Base-by-base conservation (phyloP, 2,113 vertebrate species). In the Epinephelus cyanopodus region DNA sequence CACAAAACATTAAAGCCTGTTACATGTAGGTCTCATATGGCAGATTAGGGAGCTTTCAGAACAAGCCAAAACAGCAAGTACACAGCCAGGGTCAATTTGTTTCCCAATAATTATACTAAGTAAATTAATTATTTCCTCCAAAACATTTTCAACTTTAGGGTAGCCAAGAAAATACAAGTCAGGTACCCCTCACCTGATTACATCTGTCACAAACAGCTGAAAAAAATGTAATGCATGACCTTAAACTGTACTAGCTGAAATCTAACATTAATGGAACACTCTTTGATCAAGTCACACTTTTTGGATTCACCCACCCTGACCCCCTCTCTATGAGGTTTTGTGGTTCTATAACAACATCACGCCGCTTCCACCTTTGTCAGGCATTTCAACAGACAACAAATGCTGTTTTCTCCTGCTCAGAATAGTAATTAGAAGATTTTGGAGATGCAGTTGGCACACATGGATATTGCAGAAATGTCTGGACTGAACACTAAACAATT, bases 341-440 rank as follows among this genome's bases (percentile, higher is more conserved):
- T 62, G 33, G 21, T 39, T 69, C n/a, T 25, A 14, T 52, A 58
- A 70, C 42, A 21, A 62, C n/a, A 18, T 48, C 37, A 53, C 2
- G 3, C 17, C 3, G 18, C 47, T 54, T 47, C 19, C 10, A 56
- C 9, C 27, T 29, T 21, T 19, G 18, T 48, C 50, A 33, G 21
- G 50, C 19, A 64, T 63, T 61, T 64, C 18, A 61, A 6, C 45
- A 69, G 69, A 61, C 45, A 70, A 53, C 4, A 54, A 63, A 63
- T 50, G 13, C 14, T 54, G 18, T 33, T 64, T 56, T 33, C 50
- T 47, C 23, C 18, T 45, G 12, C 60, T 72, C 18, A 48, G 50
- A 72, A 54, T 47, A 23, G 5, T 19, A 65, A 65, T 48, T 37
- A 47, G 6, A 56, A 23, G 39, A 42, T 63, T 61, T 17, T 37